Evolutionary conservation across 2,797 vertebrate species (phyloP), one percentile per base, ranked within the genome.

Genomic region (Micropoecilia bifurca): DNA sequence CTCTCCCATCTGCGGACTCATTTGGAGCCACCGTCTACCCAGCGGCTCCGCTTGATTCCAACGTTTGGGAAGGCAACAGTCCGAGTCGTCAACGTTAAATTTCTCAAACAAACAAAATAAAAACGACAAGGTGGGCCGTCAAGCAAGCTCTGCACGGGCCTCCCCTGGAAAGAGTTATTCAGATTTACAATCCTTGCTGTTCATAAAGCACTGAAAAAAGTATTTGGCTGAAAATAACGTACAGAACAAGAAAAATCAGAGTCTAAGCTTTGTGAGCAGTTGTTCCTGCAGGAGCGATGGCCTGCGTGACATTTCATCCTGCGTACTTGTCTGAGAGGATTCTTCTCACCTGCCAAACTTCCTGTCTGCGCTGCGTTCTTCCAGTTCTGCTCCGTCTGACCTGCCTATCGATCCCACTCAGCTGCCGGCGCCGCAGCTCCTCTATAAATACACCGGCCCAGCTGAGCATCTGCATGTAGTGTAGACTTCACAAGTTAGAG

Each of bases 161-260:
- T 76, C 83, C 86, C 88, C 88, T 88, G 91, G 86, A 88, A 71
- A 87, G 86, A 92, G 83, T 86, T 85, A 84, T 85, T 92, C 83
- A 80, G 84, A 91, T 95, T 86, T 95, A 96, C 95, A 96, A 96
- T 95, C 94, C 93, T 95, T 82, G 93, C 95, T 93, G 95, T 95
- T 94, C 81, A 95, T 95, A 96, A 96, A 96, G 95, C 95, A 96
- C 95, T 95, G 93, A 93, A 91, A 94, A 71, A 95, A 94, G 88
- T 94, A 95, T 95, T 96, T 96, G 95, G 95, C 92, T 93, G 88
- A 92, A 94, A 92, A 91, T 59, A 91, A 92, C 82, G 74, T 91
- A 89, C 80, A 91, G 85, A 89, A 50, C 10, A 73, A 82, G 75
- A 83, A 85, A 20, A 57, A 71, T 12, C 12, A 12, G 36, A 33